These are phyloP conservation scores for Drosophila baimaii DNA, from an alignment of 1,140 invertebrate genomes.

Conservation along the genomic window DNA sequence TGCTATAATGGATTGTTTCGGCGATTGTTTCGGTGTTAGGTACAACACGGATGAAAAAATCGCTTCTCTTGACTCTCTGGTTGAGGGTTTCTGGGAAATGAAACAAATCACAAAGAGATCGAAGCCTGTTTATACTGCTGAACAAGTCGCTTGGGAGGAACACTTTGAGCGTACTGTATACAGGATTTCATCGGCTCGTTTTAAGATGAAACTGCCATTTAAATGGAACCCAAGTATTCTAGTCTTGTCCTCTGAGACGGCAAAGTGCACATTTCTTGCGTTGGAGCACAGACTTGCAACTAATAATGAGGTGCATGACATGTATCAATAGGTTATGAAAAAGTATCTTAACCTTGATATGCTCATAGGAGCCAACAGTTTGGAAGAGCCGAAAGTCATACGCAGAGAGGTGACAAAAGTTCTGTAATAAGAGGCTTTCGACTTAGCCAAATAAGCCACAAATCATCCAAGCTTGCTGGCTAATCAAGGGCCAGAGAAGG, in stretches of 20 bases:
- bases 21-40: no score
- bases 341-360: background rate
- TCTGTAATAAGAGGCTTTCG: background rate
- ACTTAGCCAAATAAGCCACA: no score
- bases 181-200: conserved; percentile 1
- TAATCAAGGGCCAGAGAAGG: no score
- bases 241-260: conserved; percentile 5
- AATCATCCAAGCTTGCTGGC: no score
- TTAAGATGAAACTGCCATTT: conserved; percentile 8
- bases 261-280: conserved; percentile 2
- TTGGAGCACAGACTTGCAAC: conserved; percentile 3
- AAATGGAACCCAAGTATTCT: conserved; percentile 4
- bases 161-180: background rate
- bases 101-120: conserved; percentile 5
- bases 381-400: background rate
- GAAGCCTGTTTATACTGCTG: background rate
- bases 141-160: conserved; percentile 8
- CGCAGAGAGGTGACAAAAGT: background rate
- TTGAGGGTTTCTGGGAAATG: conserved; percentile 19
- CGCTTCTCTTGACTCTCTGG: conserved; percentile 1
- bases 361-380: background rate
- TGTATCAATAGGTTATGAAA: conserved; percentile 5
- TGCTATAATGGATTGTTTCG: conserved; percentile 10
- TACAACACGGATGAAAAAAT: conserved; percentile 5
- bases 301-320: background rate